A percentile compares a stretch with the other conserved stretches of the same genome.
phyloP scores from a whole-genome alignment of 2,797 vertebrate species.

The Natrix natrix region DNA sequence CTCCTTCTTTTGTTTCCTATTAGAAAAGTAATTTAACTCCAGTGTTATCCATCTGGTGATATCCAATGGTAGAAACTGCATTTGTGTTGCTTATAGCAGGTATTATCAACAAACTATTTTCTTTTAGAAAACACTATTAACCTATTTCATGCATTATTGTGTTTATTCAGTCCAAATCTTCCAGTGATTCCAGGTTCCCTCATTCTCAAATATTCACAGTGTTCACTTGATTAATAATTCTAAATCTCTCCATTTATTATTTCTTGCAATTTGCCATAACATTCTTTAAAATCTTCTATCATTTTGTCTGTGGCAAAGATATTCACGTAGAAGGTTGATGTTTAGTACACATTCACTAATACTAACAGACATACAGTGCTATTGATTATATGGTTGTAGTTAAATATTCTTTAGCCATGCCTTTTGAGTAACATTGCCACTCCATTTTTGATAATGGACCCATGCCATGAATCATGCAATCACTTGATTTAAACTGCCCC shows the following conservation, averaged over 20 bases:
- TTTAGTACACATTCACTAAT: background rate
- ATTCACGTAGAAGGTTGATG: background rate
- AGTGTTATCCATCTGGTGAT: background rate
- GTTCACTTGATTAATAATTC: background rate
- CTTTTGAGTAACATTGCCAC: background rate
- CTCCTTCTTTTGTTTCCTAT: background rate
- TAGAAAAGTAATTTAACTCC: background rate
- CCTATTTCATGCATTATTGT: background rate
- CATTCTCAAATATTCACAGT: background rate
- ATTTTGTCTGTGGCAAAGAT: background rate
- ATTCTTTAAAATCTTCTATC: background rate
- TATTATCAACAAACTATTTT: background rate
- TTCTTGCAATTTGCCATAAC: background rate
- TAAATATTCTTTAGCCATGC: background rate
- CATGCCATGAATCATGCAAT: background rate
- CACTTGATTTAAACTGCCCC: background rate
- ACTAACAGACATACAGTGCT: background rate
- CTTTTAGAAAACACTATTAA: background rate
- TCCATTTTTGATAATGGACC: background rate
- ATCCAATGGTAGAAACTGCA: background rate
- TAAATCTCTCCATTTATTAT: background rate
- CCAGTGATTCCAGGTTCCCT: background rate
- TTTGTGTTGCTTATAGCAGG: background rate
- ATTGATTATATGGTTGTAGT: background rate
- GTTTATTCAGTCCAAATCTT: background rate